phyloP scores from a whole-genome alignment of 2,888 invertebrate species.

The Tetranychus truncatus region DNA sequence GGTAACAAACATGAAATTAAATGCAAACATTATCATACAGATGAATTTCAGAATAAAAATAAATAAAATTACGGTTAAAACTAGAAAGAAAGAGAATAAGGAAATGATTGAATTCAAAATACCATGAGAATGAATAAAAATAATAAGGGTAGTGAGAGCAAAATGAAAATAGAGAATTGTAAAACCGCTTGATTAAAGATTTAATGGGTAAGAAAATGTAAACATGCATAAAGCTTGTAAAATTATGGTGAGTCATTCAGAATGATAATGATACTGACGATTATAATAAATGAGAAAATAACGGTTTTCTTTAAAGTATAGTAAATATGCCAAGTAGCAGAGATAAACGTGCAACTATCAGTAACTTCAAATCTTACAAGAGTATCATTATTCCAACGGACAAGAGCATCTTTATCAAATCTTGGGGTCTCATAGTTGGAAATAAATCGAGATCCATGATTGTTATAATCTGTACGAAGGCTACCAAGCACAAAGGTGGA shows the following conservation, averaged over 20 bases:
- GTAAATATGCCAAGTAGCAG: background rate
- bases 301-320: background rate
- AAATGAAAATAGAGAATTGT: background rate
- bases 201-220: background rate
- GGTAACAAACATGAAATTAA: background rate
- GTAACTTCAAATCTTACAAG: constrained; percentile 18
- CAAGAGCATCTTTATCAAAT: constrained; percentile 14
- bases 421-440: constrained; percentile 4
- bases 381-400: constrained; percentile 20
- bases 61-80: background rate
- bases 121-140: background rate
- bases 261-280: constrained; percentile 13
- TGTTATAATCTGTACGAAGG: constrained; percentile 4
- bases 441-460: background rate
- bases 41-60: background rate
- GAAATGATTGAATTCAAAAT: background rate
- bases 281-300: constrained; percentile 10
- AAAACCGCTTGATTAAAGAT: background rate
- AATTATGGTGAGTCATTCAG: constrained; percentile 4
- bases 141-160: background rate
- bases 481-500: constrained; percentile 6
- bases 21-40: background rate
- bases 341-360: constrained; percentile 1
- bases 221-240: background rate
- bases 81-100: background rate